phyloP scores from a whole-genome alignment of 2,113 vertebrate species.

The Grus americana region DNA sequence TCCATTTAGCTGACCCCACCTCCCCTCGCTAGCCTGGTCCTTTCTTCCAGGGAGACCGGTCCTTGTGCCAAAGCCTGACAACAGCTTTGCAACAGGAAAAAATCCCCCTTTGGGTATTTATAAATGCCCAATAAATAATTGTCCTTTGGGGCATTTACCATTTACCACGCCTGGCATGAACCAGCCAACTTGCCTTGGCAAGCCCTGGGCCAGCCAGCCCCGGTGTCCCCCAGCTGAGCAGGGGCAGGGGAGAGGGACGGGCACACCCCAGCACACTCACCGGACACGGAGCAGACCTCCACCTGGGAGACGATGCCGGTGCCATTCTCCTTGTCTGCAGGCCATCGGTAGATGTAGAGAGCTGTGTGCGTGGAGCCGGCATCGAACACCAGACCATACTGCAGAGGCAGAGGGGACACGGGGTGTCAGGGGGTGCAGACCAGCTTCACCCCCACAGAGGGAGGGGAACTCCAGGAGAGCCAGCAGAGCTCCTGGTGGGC shows the following conservation, averaged over 20 bases:
- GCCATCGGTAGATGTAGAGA: constrained; percentile 89
- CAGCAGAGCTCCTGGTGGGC: neutral
- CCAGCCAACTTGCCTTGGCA: neutral
- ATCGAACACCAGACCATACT: constrained; percentile 91
- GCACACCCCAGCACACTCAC: constrained; percentile 31
- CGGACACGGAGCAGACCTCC: constrained; percentile 73
- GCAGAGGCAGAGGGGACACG: neutral
- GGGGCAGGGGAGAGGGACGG: neutral
- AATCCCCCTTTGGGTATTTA: rapidly evolving
- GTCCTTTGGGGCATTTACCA: neutral
- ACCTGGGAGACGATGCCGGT: constrained; percentile 88
- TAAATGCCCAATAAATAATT: neutral
- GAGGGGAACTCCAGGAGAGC: neutral
- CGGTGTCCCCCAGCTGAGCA: neutral
- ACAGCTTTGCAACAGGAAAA: neutral
- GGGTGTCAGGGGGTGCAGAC: neutral
- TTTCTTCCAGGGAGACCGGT: neutral
- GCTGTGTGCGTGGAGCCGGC: constrained; percentile 90
- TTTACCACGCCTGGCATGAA: neutral
- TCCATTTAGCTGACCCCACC: neutral
- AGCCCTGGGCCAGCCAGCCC: rapidly evolving
- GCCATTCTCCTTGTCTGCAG: constrained; percentile 82
- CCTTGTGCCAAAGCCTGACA: neutral
- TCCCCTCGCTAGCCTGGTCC: neutral
- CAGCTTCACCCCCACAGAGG: rapidly evolving